These are phyloP conservation scores for Steinernema hermaphroditum DNA, from an alignment of 2,888 invertebrate species.

Conservation along the genomic window DNA sequence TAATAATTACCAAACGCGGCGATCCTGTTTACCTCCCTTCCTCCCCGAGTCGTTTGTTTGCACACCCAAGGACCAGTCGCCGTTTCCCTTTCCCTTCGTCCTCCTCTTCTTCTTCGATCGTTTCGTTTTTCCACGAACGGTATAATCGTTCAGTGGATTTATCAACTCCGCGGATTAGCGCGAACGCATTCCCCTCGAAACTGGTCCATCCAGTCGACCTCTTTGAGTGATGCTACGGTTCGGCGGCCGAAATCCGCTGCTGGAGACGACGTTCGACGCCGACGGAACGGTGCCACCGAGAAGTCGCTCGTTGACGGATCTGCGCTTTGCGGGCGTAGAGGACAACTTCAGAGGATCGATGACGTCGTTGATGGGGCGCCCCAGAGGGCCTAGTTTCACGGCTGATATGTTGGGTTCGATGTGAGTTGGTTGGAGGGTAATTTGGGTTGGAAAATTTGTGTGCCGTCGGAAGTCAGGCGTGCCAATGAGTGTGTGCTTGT, in stretches of 20 bases:
- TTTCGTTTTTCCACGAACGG: background rate
- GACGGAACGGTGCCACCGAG: conserved; percentile 77
- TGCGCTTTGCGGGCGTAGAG: background rate
- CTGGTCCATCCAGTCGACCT: background rate
- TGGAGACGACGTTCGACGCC: conserved; percentile 79
- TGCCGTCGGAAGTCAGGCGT: background rate
- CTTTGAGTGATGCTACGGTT: conserved; percentile 11
- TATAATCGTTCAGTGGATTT: conserved; percentile 6
- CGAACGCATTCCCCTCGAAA: background rate
- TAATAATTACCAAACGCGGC: no score
- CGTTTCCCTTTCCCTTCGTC: background rate
- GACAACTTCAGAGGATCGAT: background rate
- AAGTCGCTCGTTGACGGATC: background rate
- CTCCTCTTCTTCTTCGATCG: background rate
- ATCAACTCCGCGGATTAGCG: background rate
- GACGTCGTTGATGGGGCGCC: background rate
- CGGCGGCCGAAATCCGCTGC: conserved; percentile 14
- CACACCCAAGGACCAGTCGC: background rate
- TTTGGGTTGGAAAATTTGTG: background rate
- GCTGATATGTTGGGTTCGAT: conserved; percentile 9
- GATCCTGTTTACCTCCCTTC: background rate
- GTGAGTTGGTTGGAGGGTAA: background rate
- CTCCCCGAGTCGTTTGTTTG: background rate
- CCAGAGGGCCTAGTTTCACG: conserved; percentile 13
- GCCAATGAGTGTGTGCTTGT: background rate